Base-by-base conservation (phyloP, 1,140 invertebrate genomes). In the Oedothorax gibbosus region DNA sequence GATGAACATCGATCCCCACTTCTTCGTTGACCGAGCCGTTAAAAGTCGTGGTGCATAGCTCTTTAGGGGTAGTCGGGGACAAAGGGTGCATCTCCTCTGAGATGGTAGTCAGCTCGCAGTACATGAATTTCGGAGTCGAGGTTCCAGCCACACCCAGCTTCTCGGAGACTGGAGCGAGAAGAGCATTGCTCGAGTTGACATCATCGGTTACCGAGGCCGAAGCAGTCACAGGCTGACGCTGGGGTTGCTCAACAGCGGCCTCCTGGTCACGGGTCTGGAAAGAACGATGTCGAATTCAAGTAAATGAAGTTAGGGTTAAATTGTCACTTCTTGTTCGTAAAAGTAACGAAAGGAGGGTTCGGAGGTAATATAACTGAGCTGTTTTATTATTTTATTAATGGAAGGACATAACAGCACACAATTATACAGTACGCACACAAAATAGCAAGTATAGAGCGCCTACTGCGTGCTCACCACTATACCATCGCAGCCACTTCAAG, bases 61-160 rank as follows among this genome's bases (percentile, higher is more conserved):
- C 75, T 77, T 77, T 77, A 2, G 53, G 62, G n/a, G 77, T 35
- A 54, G 65, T 18, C 15, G 77, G 77, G 7, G 62, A 68, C 7
- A 11, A 14, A 20, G 65, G 11, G 20, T 69, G 20, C 12, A 82
- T 57, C n/a, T 82, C 79, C 65, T 82, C 79, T 50, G 79, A 82
- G 50, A 82, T 82, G 56, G 79, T 82, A 50, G 79, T 82, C 21
- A 82, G 49, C 54, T 81, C 78, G 54, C 62, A 21, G 35, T 56
- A 54, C 18, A 81, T 35, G 15, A 81, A 50, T 14, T 81, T 81
- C 2, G 50, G 35, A 14, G 54, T 54, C 11, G 50, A 18, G 11
- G 66, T 56, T 54, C 76, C 62, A 7, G 60, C 76, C 6, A n/a
- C 11, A 14, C 10, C 57, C 5, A 49, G 14, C 71, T 69, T 57